Percentiles rank a stretch among this genome's conserved stretches.
Conservation (phyloP, 2,113 vertebrate genomes). For the Phylloscopus trochilus region DNA sequence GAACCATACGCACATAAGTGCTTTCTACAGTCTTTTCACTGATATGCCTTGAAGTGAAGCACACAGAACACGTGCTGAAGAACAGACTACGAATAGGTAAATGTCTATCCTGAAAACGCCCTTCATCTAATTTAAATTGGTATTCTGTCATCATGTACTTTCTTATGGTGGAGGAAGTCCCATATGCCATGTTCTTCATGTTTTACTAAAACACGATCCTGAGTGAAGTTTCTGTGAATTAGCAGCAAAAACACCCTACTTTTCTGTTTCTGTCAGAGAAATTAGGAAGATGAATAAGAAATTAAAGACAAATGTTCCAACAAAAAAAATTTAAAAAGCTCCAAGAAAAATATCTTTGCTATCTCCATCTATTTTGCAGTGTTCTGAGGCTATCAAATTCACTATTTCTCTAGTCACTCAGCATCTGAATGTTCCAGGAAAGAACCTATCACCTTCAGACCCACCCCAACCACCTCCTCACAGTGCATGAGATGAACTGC, state of each 20-base stretch:
- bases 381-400: background rate
- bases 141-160: background rate
- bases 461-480: background rate
- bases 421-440: background rate
- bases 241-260: background rate
- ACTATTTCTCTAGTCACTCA: background rate
- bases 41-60: background rate
- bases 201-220: background rate
- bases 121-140: background rate
- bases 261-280: background rate
- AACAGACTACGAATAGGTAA: background rate
- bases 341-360: background rate
- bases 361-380: background rate
- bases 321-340: background rate
- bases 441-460: background rate
- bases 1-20: fast-evolving
- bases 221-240: background rate
- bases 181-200: background rate
- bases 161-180: background rate
- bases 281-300: background rate
- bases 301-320: background rate
- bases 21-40: background rate
- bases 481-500: background rate
- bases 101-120: background rate
- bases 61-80: background rate